Conservation (phyloP, 2,113 vertebrate species). For the Austrofundulus limnaeus region DNA sequence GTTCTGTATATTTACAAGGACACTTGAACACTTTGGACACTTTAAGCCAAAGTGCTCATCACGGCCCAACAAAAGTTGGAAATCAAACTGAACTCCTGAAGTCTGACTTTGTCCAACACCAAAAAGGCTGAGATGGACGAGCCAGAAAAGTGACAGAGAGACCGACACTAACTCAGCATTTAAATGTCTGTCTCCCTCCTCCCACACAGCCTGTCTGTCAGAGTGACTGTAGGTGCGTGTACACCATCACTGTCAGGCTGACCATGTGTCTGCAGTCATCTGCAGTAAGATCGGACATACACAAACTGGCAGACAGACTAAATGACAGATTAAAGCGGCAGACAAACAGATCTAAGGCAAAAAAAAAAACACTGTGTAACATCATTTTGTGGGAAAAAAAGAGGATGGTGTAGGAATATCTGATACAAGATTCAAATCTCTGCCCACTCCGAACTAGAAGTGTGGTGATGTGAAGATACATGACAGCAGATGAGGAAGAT, state of each 20-base stretch:
- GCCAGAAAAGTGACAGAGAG: slow-evolving; percentile 32
- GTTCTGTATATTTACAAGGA: too few relatives aligned
- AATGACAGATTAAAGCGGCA: slow-evolving; percentile 43
- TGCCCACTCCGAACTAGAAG: slow-evolving; percentile 30
- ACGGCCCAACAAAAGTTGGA: not conserved
- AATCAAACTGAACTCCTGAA: not conserved
- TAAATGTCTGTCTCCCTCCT: slow-evolving; percentile 50
- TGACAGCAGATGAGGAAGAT: slow-evolving; percentile 57
- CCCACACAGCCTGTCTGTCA: slow-evolving; percentile 48
- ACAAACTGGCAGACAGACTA: slow-evolving; percentile 33
- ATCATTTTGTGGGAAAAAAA: slow-evolving; percentile 39
- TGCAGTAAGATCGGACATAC: slow-evolving; percentile 46
- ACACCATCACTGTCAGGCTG: slow-evolving; percentile 51
- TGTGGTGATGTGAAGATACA: slow-evolving; percentile 58
- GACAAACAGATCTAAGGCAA: slow-evolving; percentile 27
- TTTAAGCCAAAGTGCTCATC: too few relatives aligned
- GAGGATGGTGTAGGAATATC: slow-evolving; percentile 44
- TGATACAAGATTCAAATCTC: slow-evolving; percentile 64
- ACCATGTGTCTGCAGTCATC: slow-evolving; percentile 65
- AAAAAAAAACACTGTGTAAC: slow-evolving; percentile 32
- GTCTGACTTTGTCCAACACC: slow-evolving; percentile 19
- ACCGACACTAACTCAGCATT: slow-evolving; percentile 60
- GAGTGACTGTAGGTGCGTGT: slow-evolving; percentile 49
- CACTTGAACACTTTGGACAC: too few relatives aligned
- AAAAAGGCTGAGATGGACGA: slow-evolving; percentile 30